These are phyloP conservation scores for Scaptomyza hsui DNA, from an alignment of 1,140 invertebrate genomes.

Conservation along the genomic window DNA sequence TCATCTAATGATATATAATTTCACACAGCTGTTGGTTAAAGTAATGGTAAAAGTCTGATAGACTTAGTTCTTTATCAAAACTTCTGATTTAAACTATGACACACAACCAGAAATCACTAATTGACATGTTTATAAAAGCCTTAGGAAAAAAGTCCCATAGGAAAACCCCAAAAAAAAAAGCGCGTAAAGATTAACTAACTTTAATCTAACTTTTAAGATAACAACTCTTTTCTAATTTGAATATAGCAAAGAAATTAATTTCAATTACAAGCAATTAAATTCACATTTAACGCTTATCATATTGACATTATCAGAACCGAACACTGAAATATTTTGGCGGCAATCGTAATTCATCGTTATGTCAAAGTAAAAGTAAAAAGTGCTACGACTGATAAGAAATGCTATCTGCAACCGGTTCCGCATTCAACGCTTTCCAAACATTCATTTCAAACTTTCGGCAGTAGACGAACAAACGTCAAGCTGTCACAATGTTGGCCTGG, in stretches of 20 bases:
- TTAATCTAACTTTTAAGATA: too few species aligned
- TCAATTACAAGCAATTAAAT: constrained; percentile 2
- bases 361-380: constrained; percentile 5
- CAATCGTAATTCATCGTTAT: constrained; percentile 27
- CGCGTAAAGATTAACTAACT: too few species aligned
- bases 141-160: too few species aligned
- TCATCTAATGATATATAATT: neutral
- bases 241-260: constrained; percentile 2
- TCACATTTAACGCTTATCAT: constrained; percentile 1
- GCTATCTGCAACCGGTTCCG: constrained; percentile 15
- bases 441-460: constrained; percentile 14
- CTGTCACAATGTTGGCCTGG: constrained; percentile 29
- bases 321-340: neutral
- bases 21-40: neutral
- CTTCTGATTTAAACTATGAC: too few species aligned
- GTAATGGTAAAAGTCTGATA: too few species aligned
- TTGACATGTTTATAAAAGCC: too few species aligned
- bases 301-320: constrained; percentile 7
- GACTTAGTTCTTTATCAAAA: too few species aligned
- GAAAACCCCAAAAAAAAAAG: too few species aligned
- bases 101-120: too few species aligned
- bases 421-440: neutral
- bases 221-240: neutral
- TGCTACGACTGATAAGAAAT: constrained; percentile 28
- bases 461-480: constrained; percentile 51